Percentiles rank a stretch among this genome's conserved stretches.
Evolutionary conservation across 2,797 vertebrate species (phyloP).

Genomic region (Momotus momota): DNA sequence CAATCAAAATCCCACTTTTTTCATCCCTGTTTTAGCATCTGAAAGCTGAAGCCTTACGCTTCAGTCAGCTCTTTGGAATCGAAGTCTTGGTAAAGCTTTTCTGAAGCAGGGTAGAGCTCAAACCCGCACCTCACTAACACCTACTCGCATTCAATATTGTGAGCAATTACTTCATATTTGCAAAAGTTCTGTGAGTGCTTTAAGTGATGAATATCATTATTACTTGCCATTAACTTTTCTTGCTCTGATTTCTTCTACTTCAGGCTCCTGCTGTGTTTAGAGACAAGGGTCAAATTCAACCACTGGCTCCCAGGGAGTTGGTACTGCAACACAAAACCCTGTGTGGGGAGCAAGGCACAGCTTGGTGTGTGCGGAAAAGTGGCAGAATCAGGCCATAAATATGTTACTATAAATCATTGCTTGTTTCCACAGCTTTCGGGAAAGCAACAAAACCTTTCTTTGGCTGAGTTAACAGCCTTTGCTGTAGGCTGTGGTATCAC

Average conservation of each 20-base stretch:
- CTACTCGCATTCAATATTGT: not conserved
- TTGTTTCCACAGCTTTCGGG: not conserved
- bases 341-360: rapidly evolving
- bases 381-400: not conserved
- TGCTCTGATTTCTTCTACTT: not conserved
- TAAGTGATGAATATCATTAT: not conserved
- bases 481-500: not conserved
- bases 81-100: not conserved
- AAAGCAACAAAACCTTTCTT: not conserved
- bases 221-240: not conserved
- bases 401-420: not conserved
- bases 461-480: not conserved
- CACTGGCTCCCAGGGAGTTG: not conserved
- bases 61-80: not conserved
- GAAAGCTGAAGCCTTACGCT: not conserved
- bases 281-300: not conserved
- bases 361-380: rapidly evolving
- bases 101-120: not conserved
- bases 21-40: not conserved
- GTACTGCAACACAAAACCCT: not conserved
- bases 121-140: not conserved
- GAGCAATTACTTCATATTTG: not conserved
- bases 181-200: not conserved
- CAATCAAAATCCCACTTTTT: not conserved
- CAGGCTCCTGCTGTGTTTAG: not conserved